Evolutionary conservation across 2,797 vertebrate genomes (phyloP).

Genomic region (Orientallactaga sibirica): DNA sequence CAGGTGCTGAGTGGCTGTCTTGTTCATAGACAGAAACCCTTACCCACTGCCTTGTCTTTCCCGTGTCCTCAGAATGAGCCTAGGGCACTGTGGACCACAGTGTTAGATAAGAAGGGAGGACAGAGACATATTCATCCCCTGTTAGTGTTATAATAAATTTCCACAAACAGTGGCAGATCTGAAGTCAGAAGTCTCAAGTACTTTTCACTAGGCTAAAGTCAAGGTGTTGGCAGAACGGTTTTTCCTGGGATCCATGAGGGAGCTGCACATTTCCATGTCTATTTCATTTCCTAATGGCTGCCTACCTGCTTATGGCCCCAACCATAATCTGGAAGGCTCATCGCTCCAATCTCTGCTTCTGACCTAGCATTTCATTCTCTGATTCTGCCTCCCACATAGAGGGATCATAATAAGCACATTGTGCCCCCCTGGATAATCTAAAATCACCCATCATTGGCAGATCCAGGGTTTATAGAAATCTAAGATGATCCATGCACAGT

Average conservation of each 20-base stretch:
- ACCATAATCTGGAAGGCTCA: not conserved
- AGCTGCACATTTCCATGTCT: not conserved
- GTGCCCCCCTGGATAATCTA: not conserved
- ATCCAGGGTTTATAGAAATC: not conserved
- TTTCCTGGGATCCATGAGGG: not conserved
- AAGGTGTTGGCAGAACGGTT: not conserved
- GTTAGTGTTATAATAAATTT: not conserved
- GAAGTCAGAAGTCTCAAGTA: not conserved
- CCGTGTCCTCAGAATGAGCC: not conserved
- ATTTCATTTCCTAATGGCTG: not conserved
- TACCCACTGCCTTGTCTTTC: not conserved
- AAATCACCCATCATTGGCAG: not conserved
- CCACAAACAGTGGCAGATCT: not conserved
- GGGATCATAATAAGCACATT: not conserved
- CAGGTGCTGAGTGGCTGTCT: not conserved
- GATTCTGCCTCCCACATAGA: not conserved
- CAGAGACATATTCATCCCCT: not conserved
- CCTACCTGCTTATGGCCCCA: not conserved
- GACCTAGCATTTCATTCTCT: not conserved
- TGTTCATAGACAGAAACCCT: not conserved
- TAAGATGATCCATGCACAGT: not conserved
- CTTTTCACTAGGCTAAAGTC: not conserved
- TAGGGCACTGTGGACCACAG: not conserved
- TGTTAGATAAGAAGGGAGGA: not conserved
- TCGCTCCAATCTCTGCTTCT: not conserved